Evolutionary conservation across 2,113 vertebrate genomes (phyloP), one percentile per base, ranked within the genome.

Genomic region (Nematolebias whitei): DNA sequence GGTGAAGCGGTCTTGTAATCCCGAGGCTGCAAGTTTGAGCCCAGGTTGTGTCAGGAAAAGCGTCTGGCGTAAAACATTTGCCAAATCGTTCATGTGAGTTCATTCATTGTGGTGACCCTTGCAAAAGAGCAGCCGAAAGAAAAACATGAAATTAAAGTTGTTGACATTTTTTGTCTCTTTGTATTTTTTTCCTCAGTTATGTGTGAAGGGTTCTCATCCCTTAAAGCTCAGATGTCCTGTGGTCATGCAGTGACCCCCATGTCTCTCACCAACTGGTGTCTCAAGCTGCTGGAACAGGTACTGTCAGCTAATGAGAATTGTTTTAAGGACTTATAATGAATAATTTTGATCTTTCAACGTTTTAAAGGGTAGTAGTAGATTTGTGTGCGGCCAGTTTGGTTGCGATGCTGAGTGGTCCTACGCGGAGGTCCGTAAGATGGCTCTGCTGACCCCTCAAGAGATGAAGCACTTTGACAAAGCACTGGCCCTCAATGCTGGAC

Each of bases 231-330:
- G 52, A 83, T 83, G 81, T 83, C 76, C 56, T 83, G 81, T 18
- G 81, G 81, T 0, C 80, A 83, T 0, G 52, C 68, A 0, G 76
- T 81, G 20, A 85, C 78, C 0, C 82, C 82, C 10, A 66, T 35
- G 64, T 85, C 75, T 49, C 75, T 85, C 39, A 82, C 64, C 5
- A 5, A 40, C 8, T 85, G 78, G 75, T 82, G 78, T 39, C 12
- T 2, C 43, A 2, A 5, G 4, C 7, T 15, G 68, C 3, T 85
- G 63, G 1, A 76, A 0, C 0, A 80, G 45, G 76, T 79, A n/a
- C 32, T 35, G 32, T 9, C 32, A 10, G 26, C 26, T 29, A 29
- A 29, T 4, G 26, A 29, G 26, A 29, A 29, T 7, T 29, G 7
- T 7, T 29, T n/a, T 45, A 19, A 19, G 11, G 44, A n/a, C 6